Percentiles rank a stretch among this genome's conserved stretches.
Evolutionary conservation across 2,113 vertebrate genomes (phyloP).

Genomic region (Chaetura pelagica): DNA sequence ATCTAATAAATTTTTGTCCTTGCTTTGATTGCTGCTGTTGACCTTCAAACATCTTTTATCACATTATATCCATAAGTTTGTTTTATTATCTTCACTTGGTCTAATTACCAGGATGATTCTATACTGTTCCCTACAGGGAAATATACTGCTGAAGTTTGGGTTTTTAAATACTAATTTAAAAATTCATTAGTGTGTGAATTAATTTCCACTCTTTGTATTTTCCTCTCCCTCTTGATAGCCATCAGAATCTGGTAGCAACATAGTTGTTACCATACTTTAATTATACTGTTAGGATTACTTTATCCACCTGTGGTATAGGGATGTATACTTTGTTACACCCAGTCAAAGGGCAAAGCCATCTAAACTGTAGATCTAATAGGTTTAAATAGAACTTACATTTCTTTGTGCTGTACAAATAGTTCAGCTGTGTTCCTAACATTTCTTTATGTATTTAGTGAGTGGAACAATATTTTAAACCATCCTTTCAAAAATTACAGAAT

Average conservation of each 20-base stretch:
- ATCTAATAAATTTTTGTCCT: slow-evolving; percentile 22
- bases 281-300: slow-evolving; percentile 34
- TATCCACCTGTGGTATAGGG: background rate
- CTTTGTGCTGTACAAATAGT: background rate
- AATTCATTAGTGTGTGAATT: slow-evolving; percentile 80
- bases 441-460: background rate
- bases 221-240: slow-evolving; percentile 66
- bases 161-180: slow-evolving; percentile 82
- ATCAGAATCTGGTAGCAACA: slow-evolving; percentile 61
- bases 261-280: slow-evolving; percentile 47
- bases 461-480: background rate
- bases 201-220: slow-evolving; percentile 73
- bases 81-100: slow-evolving; percentile 70
- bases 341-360: background rate
- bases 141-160: slow-evolving; percentile 71
- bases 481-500: background rate
- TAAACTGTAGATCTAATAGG: background rate
- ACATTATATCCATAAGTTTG: slow-evolving; percentile 64
- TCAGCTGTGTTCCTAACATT: background rate
- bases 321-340: background rate
- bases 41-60: slow-evolving; percentile 72
- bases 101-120: slow-evolving; percentile 78
- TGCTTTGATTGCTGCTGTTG: slow-evolving; percentile 31
- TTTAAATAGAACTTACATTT: background rate
- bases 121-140: slow-evolving; percentile 72